Conservation (phyloP, 2,888 invertebrate genomes). For the Anticlea derivata region DNA sequence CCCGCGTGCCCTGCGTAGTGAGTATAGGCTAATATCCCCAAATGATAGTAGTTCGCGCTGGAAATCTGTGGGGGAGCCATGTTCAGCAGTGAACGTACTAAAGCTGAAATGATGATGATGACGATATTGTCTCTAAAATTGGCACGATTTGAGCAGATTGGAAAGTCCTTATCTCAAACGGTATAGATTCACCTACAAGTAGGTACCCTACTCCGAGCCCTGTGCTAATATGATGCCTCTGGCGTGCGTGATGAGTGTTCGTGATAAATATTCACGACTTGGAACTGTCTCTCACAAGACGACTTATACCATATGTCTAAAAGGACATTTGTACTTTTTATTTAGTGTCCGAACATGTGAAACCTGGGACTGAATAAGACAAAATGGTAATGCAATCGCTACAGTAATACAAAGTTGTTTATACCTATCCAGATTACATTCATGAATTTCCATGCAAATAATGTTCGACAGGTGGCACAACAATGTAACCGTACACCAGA, state of each 20-base stretch:
- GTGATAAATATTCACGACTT: conserved; percentile 23
- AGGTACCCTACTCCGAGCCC: conserved; percentile 6
- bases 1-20: no score
- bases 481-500: conserved; percentile 21
- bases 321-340: conserved; percentile 3
- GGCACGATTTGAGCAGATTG: conserved; percentile 3
- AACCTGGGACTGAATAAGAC: background rate
- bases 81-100: no score
- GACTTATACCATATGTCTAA: conserved; percentile 10
- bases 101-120: no score
- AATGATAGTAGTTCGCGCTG: no score
- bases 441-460: conserved; percentile 23
- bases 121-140: no score
- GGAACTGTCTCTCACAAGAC: conserved; percentile 11
- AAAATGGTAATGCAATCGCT: background rate
- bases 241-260: conserved; percentile 21
- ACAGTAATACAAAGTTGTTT: conserved; percentile 6
- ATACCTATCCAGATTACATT: conserved; percentile 13
- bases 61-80: no score
- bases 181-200: conserved; percentile 8
- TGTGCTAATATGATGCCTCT: conserved; percentile 12
- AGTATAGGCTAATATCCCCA: no score
- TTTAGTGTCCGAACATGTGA: background rate
- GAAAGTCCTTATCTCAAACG: background rate
- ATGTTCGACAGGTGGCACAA: conserved; percentile 23